Evolutionary conservation across 2,888 invertebrate species (phyloP).

Genomic region (Sarcophaga subvicina): DNA sequence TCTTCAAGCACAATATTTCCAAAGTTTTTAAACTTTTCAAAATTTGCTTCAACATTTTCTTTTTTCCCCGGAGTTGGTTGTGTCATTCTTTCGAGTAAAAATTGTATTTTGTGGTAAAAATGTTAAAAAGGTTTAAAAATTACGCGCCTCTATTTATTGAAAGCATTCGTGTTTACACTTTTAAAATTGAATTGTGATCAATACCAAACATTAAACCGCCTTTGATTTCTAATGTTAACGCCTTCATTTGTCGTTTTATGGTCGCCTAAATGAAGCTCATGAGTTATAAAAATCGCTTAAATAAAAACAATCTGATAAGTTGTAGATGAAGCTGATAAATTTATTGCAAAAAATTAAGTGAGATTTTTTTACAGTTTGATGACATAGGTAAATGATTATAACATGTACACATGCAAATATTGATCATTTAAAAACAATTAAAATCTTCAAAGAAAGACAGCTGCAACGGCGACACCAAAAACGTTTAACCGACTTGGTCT

Average conservation of each 20-base stretch:
- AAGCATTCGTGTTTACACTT: no score
- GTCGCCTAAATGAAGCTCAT: neutral
- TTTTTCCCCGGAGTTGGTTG: neutral
- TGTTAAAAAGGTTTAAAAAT: neutral
- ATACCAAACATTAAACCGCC: neutral
- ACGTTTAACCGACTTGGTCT: no score
- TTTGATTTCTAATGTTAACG: neutral
- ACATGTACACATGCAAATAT: no score
- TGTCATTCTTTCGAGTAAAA: conserved; percentile 8
- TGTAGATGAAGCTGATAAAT: no score
- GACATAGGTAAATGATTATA: no score
- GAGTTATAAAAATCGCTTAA: neutral
- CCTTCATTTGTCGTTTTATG: neutral
- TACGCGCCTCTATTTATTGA: neutral
- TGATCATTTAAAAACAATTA: no score
- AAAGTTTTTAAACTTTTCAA: conserved; percentile 38
- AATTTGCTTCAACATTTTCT: conserved; percentile 21
- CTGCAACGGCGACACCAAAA: no score
- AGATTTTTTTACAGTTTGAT: no score
- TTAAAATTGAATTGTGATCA: no score
- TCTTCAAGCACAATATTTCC: conserved; percentile 49
- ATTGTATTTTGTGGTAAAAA: neutral
- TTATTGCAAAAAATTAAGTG: no score
- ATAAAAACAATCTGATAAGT: no score
- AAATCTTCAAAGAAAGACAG: no score